Evolutionary conservation across 2,113 vertebrate genomes (phyloP), one percentile per base, ranked within the genome.

Genomic region (Leucopsar rothschildi): DNA sequence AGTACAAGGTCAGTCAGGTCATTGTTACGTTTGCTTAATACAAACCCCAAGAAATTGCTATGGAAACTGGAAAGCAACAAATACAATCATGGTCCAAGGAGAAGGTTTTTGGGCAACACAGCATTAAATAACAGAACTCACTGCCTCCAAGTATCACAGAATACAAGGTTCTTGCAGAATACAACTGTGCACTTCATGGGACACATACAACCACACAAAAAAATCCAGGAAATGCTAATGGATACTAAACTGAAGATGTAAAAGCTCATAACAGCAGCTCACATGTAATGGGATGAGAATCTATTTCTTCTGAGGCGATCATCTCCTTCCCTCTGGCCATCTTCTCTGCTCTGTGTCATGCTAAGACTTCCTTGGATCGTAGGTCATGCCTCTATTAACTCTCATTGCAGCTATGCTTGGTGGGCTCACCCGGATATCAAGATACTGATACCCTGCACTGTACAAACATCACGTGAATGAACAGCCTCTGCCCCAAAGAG

Each of bases 181-280:
- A 68, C 18, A 47, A 4, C 47, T 0, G 0, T 35, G 68, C 24
- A n/a, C 17, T 5, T 68, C 37, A 28, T 1, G 20, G 59, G 64
- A 68, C 56, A 49, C 29, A n/a, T 25, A 23, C 1, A 40, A 4
- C 20, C 39, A 53, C 56, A n/a, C 24, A 24, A 24, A 68, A 68
- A 75, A 31, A 2, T 35, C 9, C 57, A 79, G 55, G 65, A 68
- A 64, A 68, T 6, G 1, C 69, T 64, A 6, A 31, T 31, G 45
- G 65, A 23, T 29, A 16, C 39, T 31, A 45, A 90, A 55, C 40
- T 33, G 29, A n/a, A 4, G 24, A 20, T 3, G 3, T 8, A 56
- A 33, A 39, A 66, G 16, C 56, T n/a, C 22, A 1, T 5, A 64
- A 29, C 44, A 64, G 17, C 50, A 85, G 55, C 40, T 77, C 56